phyloP scores from a whole-genome alignment of 2,888 invertebrate genomes.

The Rhagium mordax region DNA sequence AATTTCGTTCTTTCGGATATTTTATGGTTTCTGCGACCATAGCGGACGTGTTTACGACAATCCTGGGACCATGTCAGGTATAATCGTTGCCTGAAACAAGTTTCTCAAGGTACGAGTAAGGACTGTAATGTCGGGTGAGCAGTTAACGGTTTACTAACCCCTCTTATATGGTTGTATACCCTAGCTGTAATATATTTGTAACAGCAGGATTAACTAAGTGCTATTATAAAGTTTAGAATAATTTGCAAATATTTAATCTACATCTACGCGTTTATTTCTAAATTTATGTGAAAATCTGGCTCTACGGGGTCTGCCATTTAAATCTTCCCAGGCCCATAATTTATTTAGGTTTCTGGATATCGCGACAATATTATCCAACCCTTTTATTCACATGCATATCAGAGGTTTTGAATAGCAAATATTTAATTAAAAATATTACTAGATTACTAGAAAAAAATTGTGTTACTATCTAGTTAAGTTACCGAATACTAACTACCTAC shows the following conservation, averaged over 20 bases:
- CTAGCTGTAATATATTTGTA: conserved; percentile 20
- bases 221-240: conserved; percentile 6
- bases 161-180: conserved; percentile 7
- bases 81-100: conserved; percentile 26
- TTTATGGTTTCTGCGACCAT: conserved; percentile 45
- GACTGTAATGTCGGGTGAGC: not conserved
- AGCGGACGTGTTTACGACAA: conserved; percentile 40
- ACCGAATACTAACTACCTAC: too few species aligned
- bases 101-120: conserved; percentile 10
- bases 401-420: too few species aligned
- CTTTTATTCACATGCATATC: too few species aligned
- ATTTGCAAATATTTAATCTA: not conserved
- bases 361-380: too few species aligned
- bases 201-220: conserved; percentile 17
- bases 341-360: too few species aligned
- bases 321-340: too few species aligned
- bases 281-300: not conserved
- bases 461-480: too few species aligned
- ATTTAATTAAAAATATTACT: too few species aligned
- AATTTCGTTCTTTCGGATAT: conserved; percentile 42
- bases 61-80: conserved; percentile 23
- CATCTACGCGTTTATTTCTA: not conserved
- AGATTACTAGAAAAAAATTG: too few species aligned
- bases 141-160: conserved; percentile 11
- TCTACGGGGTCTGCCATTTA: too few species aligned